Evolutionary conservation across 2,113 vertebrate species (phyloP), one percentile per base, ranked within the genome.

Genomic region (Trematocara stigmaticum): DNA sequence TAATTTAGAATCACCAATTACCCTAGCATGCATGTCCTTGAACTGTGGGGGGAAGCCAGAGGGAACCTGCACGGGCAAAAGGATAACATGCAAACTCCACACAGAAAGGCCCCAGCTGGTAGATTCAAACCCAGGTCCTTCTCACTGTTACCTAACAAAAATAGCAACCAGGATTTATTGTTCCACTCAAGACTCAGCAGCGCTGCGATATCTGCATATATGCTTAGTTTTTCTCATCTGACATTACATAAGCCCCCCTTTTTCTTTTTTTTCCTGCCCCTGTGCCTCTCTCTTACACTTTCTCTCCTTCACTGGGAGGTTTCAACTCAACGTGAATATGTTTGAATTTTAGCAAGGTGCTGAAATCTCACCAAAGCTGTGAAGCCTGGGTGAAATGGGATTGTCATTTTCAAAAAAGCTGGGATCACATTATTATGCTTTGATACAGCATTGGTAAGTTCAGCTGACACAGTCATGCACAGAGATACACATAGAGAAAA

Each of bases 341-440:
- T 83, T 82, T 86, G 85, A 85, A 55, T 88, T 90, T 85, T 11
- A 93, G 83, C 83, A 87, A 88, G 66, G 87, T 93, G 84, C 86
- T 85, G 81, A 89, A 83, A 71, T 85, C 84, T 86, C 57, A 64
- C 53, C 69, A 84, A 84, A 85, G 76, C 80, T 49, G 47, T 31
- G 59, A 84, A 83, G 66, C 76, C 42, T 49, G 66, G 69, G 78
- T 84, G 82, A 88, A 89, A 92, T 83, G 29, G 81, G 87, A 88
- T 79, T 85, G 86, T 90, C 85, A 83, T 53, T 90, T 89, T 20
- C 5, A 3, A 12, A 84, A 81, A 90, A 89, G 80, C 52, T 16
- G 53, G 45, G 64, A 89, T 86, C 74, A 23, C 74, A 84, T 90
- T 89, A 87, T 87, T 74, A 83, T 89, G 89, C 82, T 83, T 81